Percentiles rank a stretch among this genome's conserved stretches.
Evolutionary conservation across 1,140 invertebrate species (phyloP).

Genomic region (Eriocheir sinensis): DNA sequence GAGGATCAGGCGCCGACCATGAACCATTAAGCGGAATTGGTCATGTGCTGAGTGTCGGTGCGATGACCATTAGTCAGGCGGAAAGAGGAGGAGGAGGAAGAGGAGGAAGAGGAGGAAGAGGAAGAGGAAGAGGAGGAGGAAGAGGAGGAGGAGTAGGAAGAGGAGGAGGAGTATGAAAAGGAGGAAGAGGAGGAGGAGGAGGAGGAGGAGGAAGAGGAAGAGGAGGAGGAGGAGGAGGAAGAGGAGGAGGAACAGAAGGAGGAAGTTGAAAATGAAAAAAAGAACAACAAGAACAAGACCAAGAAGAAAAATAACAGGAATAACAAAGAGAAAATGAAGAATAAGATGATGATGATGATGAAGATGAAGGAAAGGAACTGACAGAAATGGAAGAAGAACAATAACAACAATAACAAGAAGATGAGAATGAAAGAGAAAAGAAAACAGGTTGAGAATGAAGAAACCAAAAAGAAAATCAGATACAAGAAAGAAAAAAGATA

Average conservation of each 20-base stretch:
- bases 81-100: conserved; percentile 7
- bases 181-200: neutral
- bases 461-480: too few relatives aligned
- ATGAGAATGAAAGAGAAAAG: too few relatives aligned
- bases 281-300: too few relatives aligned
- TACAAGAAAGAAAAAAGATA: too few relatives aligned
- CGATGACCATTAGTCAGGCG: neutral
- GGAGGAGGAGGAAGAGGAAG: neutral
- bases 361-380: neutral
- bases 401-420: too few relatives aligned
- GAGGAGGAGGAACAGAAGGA: neutral
- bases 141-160: neutral
- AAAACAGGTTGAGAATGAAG: too few relatives aligned
- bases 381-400: too few relatives aligned
- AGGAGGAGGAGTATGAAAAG: neutral
- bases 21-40: neutral
- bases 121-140: neutral
- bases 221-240: neutral
- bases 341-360: neutral
- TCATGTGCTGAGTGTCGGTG: neutral
- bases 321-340: too few relatives aligned
- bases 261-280: too few relatives aligned
- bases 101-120: neutral
- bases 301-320: too few relatives aligned
- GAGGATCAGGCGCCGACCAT: neutral